These are phyloP conservation scores for Petaurus breviceps DNA, from an alignment of 2,113 vertebrate species.

Conservation along the genomic window DNA sequence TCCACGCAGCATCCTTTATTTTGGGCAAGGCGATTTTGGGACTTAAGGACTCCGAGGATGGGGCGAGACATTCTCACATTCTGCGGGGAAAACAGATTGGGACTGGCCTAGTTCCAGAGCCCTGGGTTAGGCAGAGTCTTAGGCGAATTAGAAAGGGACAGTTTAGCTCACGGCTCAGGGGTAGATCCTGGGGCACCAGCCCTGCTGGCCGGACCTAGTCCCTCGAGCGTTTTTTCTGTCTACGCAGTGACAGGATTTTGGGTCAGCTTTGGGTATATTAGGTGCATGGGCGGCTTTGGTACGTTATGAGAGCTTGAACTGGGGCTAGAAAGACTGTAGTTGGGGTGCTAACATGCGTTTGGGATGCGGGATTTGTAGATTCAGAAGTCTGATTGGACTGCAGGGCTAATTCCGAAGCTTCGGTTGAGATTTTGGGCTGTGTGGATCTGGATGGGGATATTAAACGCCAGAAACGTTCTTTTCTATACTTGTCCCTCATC, in stretches of 20 bases:
- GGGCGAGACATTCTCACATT: slow-evolving; percentile 21
- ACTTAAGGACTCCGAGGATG: not conserved
- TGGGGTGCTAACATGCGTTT: not conserved
- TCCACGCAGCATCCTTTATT: not conserved
- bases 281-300: not conserved
- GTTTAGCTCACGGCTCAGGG: not conserved
- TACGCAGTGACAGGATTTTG: not conserved
- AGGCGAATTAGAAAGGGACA: not conserved
- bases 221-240: not conserved
- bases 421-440: not conserved
- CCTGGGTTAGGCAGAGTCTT: not conserved
- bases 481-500: not conserved
- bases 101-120: not conserved
- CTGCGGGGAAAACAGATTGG: not conserved
- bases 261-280: not conserved
- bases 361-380: not conserved
- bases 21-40: slow-evolving; percentile 3
- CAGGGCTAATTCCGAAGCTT: not conserved
- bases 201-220: slow-evolving; percentile 5
- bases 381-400: not conserved
- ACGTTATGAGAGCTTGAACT: not conserved
- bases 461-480: not conserved
- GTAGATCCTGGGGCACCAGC: not conserved
- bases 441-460: not conserved
- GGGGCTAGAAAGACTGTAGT: not conserved